Conservation (phyloP, 2,797 vertebrate genomes). For the Zenarchopterus dispar region DNA sequence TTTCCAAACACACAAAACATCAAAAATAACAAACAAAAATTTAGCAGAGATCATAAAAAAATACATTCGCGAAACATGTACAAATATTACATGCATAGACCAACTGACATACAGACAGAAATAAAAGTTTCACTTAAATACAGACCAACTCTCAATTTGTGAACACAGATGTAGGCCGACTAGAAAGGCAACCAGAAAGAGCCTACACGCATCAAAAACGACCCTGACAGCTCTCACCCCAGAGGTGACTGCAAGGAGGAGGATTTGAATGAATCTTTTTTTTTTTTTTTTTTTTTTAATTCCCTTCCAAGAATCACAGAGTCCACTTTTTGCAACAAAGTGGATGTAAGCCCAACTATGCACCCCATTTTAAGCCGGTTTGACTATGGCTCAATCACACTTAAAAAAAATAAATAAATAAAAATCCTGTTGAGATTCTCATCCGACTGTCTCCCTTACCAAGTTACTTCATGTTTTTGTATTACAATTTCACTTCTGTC, state of each 20-base stretch:
- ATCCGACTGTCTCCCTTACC: neutral
- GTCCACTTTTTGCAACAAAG: constrained; percentile 16
- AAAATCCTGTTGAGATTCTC: neutral
- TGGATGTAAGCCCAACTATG: constrained; percentile 4
- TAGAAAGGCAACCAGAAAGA: constrained; percentile 59
- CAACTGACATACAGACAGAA: constrained; percentile 49
- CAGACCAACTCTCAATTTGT: constrained; percentile 27
- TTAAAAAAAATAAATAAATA: neutral
- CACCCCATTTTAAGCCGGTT: constrained; percentile 7
- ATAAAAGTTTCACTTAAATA: constrained; percentile 52
- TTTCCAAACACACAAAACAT: constrained; percentile 75
- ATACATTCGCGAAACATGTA: constrained; percentile 79
- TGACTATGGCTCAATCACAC: constrained; percentile 13
- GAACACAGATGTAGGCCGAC: constrained; percentile 29
- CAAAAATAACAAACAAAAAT: constrained; percentile 68
- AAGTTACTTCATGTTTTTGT: constrained; percentile 3
- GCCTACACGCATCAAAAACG: constrained; percentile 36
- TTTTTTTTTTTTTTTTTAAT: neutral
- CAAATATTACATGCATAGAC: constrained; percentile 69
- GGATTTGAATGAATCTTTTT: constrained; percentile 30
- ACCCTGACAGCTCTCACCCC: neutral
- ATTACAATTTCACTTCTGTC: constrained; percentile 1
- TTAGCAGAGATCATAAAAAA: constrained; percentile 77
- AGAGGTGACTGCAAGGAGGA: no score
- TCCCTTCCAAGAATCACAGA: constrained; percentile 16